Conservation (phyloP, 2,888 invertebrate genomes). For the Ophioninae sp. region DNA sequence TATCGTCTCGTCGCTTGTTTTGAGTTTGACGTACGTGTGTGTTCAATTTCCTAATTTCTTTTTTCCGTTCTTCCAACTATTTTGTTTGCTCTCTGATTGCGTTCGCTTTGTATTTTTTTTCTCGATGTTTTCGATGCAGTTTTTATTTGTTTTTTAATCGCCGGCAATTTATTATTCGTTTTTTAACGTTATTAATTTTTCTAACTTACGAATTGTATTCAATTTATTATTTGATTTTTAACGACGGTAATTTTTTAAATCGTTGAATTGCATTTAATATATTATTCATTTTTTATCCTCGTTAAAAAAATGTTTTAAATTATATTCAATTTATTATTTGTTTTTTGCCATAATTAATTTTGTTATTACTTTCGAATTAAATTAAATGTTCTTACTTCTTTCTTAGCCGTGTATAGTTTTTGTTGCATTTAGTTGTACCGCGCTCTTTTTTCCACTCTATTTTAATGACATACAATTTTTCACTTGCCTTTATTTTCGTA, state of each 20-base stretch:
- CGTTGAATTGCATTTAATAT: no score
- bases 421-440: neutral
- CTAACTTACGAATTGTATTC: no score
- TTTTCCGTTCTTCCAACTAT: neutral
- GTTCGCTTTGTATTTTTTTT: neutral
- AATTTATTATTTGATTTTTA: neutral
- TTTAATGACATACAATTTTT: neutral
- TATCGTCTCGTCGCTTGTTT: conserved; percentile 11
- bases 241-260: no score
- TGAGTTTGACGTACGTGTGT: neutral
- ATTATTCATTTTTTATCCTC: no score
- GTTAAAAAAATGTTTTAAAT: no score
- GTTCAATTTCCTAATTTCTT: neutral
- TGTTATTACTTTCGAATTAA: no score
- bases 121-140: neutral
- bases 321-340: no score
- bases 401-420: no score
- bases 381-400: no score
- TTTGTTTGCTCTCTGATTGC: neutral
- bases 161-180: neutral
- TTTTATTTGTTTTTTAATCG: no score
- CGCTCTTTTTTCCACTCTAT: neutral
- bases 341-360: no score
- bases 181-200: neutral
- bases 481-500: neutral